Evolutionary conservation across 2,888 invertebrate genomes (phyloP).

Genomic region (Tribolium freemani): DNA sequence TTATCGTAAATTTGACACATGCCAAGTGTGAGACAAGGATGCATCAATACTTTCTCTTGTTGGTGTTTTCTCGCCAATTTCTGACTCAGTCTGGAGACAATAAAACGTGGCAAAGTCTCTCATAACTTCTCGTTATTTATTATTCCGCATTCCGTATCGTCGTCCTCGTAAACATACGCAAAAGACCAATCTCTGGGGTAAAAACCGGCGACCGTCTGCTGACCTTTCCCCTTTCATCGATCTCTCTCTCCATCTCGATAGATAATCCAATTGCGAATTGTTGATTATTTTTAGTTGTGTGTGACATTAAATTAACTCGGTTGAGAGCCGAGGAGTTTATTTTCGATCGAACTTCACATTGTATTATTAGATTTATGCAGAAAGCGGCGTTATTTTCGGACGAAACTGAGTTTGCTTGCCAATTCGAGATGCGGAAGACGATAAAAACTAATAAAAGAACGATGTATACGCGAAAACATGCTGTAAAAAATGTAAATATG

Average conservation of each 20-base stretch:
- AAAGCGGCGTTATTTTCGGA: background rate
- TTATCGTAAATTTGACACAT: no score
- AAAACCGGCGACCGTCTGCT: conserved; percentile 21
- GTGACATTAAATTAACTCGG: conserved; percentile 8
- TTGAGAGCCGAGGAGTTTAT: background rate
- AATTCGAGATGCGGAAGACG: background rate
- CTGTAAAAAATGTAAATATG: no score
- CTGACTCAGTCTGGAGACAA: no score
- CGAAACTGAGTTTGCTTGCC: background rate
- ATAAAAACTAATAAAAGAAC: background rate
- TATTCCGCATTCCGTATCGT: conserved; percentile 17
- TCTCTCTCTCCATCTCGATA: background rate
- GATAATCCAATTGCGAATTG: background rate
- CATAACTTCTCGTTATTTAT: conserved; percentile 1
- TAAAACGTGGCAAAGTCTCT: background rate
- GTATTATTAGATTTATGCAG: conserved; percentile 4
- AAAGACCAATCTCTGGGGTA: background rate
- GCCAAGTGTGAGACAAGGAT: no score
- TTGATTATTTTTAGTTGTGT: conserved; percentile 13
- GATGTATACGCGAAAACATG: no score
- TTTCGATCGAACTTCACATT: conserved; percentile 28
- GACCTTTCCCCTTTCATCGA: conserved; percentile 14
- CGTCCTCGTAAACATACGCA: background rate
- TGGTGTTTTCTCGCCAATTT: background rate
- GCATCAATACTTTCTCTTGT: no score